These are phyloP conservation scores for Eubucco bourcierii DNA, from an alignment of 2,113 vertebrate species.

Conservation along the genomic window DNA sequence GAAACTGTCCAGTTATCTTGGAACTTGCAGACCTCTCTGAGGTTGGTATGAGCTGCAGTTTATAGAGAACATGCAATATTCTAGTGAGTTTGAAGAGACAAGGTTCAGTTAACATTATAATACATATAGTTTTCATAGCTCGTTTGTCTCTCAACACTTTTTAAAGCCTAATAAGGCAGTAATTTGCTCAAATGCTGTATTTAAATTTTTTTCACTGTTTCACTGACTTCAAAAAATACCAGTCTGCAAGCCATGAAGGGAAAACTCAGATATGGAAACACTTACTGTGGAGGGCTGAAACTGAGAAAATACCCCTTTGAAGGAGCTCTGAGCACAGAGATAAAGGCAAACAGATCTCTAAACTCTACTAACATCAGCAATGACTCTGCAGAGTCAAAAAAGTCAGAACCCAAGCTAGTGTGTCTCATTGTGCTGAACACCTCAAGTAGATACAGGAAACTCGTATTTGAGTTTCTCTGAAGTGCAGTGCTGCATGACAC, in stretches of 20 bases:
- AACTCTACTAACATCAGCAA: not conserved
- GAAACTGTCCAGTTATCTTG: not conserved
- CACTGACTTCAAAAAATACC: not conserved
- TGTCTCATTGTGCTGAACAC: not conserved
- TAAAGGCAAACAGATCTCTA: not conserved
- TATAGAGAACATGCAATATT: not conserved
- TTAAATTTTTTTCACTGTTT: not conserved
- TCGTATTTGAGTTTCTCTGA: not conserved
- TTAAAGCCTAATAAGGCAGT: not conserved
- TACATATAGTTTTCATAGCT: not conserved
- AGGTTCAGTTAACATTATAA: not conserved
- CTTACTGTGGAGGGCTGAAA: not conserved
- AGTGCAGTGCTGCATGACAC: accelerated
- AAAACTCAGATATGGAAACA: not conserved
- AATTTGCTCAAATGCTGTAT: not conserved
- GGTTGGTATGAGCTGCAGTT: not conserved
- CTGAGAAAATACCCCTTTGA: not conserved
- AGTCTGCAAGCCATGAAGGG: not conserved
- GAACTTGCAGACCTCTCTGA: not conserved
- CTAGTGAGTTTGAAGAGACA: not conserved
- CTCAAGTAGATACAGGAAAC: accelerated
- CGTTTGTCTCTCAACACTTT: not conserved
- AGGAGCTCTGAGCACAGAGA: not conserved
- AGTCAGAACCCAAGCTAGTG: not conserved
- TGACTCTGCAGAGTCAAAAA: not conserved